Evolutionary conservation across 2,113 vertebrate species (phyloP).

Genomic region (Onychorhynchus coronatus): DNA sequence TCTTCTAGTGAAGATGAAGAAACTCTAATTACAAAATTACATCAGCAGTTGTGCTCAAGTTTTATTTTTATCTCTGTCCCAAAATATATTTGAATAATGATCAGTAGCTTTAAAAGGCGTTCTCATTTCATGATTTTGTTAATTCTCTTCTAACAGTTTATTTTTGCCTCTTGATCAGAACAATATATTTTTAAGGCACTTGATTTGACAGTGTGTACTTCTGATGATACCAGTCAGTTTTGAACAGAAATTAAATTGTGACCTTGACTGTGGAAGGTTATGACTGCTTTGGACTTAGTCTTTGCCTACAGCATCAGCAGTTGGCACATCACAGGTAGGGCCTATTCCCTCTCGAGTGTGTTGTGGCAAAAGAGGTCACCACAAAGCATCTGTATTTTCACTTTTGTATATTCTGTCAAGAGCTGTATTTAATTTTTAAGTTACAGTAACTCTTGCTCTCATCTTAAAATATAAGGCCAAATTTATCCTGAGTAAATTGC

Average conservation of each 20-base stretch:
- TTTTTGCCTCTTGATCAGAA: not conserved
- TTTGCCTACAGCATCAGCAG: not conserved
- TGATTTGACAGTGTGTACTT: not conserved
- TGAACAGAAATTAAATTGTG: not conserved
- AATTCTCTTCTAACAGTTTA: not conserved
- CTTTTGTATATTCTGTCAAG: not conserved
- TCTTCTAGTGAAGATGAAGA: not conserved
- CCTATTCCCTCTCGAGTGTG: not conserved
- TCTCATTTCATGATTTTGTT: not conserved
- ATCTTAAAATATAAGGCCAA: not conserved
- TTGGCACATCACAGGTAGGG: not conserved
- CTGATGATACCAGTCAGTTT: not conserved
- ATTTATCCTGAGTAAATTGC: not conserved
- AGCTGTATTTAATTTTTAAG: slow-evolving; percentile 6
- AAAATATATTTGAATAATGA: not conserved
- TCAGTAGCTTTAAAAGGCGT: not conserved
- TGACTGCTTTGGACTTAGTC: not conserved
- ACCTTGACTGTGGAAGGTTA: not conserved
- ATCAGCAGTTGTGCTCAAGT: not conserved
- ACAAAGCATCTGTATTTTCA: not conserved
- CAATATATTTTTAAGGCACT: not conserved
- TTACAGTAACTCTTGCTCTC: not conserved
- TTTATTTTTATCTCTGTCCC: not conserved
- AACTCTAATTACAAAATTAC: not conserved
- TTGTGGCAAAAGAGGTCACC: not conserved